These are phyloP conservation scores for Poecilia velifera DNA, from an alignment of 2,797 vertebrate genomes.

Conservation along the genomic window DNA sequence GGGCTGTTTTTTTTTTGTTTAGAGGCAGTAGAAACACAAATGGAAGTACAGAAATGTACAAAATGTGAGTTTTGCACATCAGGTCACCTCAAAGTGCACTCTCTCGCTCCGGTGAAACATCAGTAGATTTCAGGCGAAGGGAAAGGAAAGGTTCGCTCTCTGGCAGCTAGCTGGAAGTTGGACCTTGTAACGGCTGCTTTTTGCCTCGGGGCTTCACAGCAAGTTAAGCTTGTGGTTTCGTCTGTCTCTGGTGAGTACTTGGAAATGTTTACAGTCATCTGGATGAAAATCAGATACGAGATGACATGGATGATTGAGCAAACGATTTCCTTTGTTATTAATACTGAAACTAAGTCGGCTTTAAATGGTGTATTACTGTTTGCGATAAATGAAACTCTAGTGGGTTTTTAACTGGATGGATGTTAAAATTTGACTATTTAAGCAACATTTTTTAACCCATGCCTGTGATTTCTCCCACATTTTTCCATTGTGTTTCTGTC, in stretches of 20 bases:
- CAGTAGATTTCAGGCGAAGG: slow-evolving; percentile 22
- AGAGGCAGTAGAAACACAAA: too few species aligned
- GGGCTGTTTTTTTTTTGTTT: too few species aligned
- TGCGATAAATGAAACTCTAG: not conserved
- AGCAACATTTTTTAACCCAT: not conserved
- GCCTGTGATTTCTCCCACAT: not conserved
- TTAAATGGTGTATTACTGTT: not conserved
- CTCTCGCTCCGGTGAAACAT: slow-evolving; percentile 23
- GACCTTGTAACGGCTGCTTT: slow-evolving; percentile 24
- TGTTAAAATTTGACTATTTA: not conserved
- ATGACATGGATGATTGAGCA: not conserved
- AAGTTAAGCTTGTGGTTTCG: slow-evolving; percentile 25
- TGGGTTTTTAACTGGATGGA: not conserved
- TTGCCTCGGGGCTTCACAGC: slow-evolving; percentile 14
- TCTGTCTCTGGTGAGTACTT: slow-evolving; percentile 8
- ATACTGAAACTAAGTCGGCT: not conserved
- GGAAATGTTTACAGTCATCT: slow-evolving; percentile 26
- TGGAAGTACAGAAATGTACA: too few species aligned
- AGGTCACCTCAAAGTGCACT: too few species aligned
- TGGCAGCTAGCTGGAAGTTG: slow-evolving; percentile 24
- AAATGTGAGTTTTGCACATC: too few species aligned
- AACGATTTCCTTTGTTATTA: not conserved
- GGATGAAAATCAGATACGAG: slow-evolving; percentile 22
- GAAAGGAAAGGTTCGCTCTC: slow-evolving; percentile 9
- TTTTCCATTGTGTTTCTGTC: not conserved